Conservation (phyloP, 30 jellyfish, hydroid and myxozoan species). For the Clytia hemisphaerica region DNA sequence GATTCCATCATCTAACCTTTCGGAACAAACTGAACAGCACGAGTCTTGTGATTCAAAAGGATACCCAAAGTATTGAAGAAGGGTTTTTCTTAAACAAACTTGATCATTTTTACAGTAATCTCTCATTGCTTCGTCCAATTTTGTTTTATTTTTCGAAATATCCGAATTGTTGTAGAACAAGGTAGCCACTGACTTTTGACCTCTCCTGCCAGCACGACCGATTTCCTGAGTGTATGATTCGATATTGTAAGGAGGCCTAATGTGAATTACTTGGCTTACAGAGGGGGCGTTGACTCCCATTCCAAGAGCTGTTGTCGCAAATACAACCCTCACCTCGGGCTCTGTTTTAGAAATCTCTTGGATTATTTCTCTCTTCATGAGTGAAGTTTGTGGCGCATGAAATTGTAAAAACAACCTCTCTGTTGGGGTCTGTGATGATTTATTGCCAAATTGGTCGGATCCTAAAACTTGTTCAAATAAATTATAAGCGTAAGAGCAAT, state of each 20-base stretch:
- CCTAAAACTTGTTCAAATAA: slow-evolving; percentile 1
- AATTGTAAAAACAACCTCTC: slow-evolving; percentile 8
- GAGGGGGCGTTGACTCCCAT: slow-evolving; percentile 36
- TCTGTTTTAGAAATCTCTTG: not conserved
- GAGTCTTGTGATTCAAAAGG: not conserved
- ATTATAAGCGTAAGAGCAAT: slow-evolving; percentile 24
- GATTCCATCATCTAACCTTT: not conserved
- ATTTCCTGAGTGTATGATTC: slow-evolving; percentile 22
- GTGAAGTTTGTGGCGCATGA: slow-evolving; percentile 8
- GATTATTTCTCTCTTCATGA: not conserved
- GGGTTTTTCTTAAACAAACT: slow-evolving; percentile 9
- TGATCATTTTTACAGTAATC: slow-evolving; percentile 1
- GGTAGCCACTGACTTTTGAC: not conserved
- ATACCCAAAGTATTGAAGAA: slow-evolving; percentile 12
- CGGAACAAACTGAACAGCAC: not conserved
- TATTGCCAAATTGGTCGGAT: not conserved
- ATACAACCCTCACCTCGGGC: not conserved
- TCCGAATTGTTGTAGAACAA: slow-evolving; percentile 19
- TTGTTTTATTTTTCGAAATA: not conserved
- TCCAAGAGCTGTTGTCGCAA: slow-evolving; percentile 36
- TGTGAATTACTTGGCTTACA: slow-evolving; percentile 5
- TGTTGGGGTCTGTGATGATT: not conserved
- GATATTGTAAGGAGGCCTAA: slow-evolving; percentile 11
- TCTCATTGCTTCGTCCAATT: slow-evolving; percentile 14
- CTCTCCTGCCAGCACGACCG: slow-evolving; percentile 22